Percentiles rank a stretch among this genome's conserved stretches.
phyloP scores from a whole-genome alignment of 2,888 invertebrate species.

The Synanthedon vespiformis region DNA sequence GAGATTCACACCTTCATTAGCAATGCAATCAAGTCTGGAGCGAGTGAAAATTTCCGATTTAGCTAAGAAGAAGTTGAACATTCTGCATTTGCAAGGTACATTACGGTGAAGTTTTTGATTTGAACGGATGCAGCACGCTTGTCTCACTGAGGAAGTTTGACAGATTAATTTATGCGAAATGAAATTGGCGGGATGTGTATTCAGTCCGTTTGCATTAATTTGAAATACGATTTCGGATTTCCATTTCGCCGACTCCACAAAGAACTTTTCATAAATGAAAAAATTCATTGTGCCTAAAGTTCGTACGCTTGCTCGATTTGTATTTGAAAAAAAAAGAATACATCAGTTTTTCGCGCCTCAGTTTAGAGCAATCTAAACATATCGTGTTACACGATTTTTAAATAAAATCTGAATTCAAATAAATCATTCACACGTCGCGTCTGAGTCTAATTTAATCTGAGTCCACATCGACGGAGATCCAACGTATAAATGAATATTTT shows the following conservation, averaged over 20 bases:
- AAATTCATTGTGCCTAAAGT: too few relatives aligned
- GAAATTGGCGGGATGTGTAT: background rate
- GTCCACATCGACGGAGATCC: background rate
- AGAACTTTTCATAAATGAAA: too few relatives aligned
- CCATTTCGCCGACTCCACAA: too few relatives aligned
- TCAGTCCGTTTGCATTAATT: background rate
- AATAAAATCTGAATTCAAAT: background rate
- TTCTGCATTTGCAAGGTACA: conserved; percentile 7
- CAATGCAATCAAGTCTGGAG: conserved; percentile 37
- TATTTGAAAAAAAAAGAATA: too few relatives aligned
- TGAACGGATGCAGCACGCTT: conserved; percentile 3
- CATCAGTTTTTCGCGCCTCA: too few relatives aligned
- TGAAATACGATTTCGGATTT: background rate
- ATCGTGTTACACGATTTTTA: too few relatives aligned
- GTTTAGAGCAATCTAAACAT: too few relatives aligned
- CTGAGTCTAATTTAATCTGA: background rate
- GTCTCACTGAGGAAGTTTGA: conserved; percentile 1
- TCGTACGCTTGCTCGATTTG: too few relatives aligned
- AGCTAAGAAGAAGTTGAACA: conserved; percentile 16
- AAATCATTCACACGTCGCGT: background rate
- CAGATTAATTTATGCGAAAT: background rate
- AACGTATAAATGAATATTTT: conserved; percentile 25
- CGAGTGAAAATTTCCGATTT: conserved; percentile 34
- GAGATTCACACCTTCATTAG: conserved; percentile 44
- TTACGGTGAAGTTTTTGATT: conserved; percentile 4